Conservation (phyloP, 53 echinoderm and acorn worm genomes). For the Zoroaster sp. region DNA sequence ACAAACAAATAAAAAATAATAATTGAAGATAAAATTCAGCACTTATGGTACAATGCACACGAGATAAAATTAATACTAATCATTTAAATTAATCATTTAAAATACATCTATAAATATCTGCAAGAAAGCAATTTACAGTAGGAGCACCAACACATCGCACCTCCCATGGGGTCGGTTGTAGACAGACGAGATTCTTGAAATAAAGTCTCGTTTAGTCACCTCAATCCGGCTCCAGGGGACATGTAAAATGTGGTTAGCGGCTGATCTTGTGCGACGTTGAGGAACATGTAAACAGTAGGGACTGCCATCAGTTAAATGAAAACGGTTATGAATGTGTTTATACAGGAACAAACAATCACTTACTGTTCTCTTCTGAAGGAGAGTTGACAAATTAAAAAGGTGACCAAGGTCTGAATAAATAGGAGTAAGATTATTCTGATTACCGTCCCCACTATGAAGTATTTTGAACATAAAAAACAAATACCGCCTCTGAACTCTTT, state of each 20-base stretch:
- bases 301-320: not conserved
- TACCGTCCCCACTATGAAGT: no score
- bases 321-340: not conserved
- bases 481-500: constrained; percentile 4
- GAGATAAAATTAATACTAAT: no score
- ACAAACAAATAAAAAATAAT: no score
- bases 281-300: not conserved
- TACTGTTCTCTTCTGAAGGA: not conserved
- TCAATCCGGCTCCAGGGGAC: not conserved
- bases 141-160: not conserved
- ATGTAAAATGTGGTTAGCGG: not conserved
- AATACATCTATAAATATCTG: no score
- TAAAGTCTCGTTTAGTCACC: not conserved
- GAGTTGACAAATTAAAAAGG: not conserved
- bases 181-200: not conserved
- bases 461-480: not conserved
- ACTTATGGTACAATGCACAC: no score
- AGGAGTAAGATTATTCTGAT: not conserved
- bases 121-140: not conserved
- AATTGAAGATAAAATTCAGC: no score
- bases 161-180: not conserved
- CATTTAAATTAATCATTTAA: no score
- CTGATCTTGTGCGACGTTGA: not conserved
- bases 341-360: not conserved
- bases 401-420: not conserved